Percentiles rank a stretch among this genome's conserved stretches.
These are phyloP conservation scores for Cephalopterus ornatus DNA, from an alignment of 2,113 vertebrate genomes.

Conservation along the genomic window DNA sequence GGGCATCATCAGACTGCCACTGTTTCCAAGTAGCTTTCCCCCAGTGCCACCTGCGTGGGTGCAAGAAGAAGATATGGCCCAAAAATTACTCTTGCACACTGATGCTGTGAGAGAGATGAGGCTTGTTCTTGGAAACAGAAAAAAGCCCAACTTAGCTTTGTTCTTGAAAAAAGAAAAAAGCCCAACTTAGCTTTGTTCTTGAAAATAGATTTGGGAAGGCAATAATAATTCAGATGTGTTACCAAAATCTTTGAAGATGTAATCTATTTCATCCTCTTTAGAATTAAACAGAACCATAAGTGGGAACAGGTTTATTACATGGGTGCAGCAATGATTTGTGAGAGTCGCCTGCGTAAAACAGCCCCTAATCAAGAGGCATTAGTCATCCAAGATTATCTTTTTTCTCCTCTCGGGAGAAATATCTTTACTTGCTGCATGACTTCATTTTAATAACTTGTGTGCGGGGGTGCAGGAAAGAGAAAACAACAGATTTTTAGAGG, in stretches of 20 bases:
- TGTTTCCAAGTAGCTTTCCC: neutral
- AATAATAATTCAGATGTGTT: conserved; percentile 64
- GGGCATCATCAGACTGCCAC: neutral
- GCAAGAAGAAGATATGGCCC: neutral
- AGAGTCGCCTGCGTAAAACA: neutral
- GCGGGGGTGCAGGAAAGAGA: neutral
- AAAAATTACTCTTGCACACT: neutral
- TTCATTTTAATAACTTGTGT: neutral
- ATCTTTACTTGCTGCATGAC: neutral
- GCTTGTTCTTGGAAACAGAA: neutral
- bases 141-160: conserved; percentile 28
- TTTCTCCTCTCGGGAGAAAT: neutral
- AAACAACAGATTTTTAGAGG: neutral
- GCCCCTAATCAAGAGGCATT: neutral
- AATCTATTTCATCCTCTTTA: conserved; percentile 68
- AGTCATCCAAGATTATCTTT: neutral
- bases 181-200: conserved; percentile 57
- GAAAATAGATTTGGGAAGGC: conserved; percentile 57
- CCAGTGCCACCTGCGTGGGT: neutral
- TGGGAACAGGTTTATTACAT: neutral
- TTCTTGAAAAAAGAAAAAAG: neutral
- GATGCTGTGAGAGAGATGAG: neutral
- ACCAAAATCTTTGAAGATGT: conserved; percentile 69
- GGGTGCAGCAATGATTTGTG: neutral
- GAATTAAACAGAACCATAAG: conserved; percentile 25